A percentile compares a stretch with the other conserved stretches of the same genome.
Conservation (phyloP, 2,113 vertebrate species). For the Corythornis cristatus region DNA sequence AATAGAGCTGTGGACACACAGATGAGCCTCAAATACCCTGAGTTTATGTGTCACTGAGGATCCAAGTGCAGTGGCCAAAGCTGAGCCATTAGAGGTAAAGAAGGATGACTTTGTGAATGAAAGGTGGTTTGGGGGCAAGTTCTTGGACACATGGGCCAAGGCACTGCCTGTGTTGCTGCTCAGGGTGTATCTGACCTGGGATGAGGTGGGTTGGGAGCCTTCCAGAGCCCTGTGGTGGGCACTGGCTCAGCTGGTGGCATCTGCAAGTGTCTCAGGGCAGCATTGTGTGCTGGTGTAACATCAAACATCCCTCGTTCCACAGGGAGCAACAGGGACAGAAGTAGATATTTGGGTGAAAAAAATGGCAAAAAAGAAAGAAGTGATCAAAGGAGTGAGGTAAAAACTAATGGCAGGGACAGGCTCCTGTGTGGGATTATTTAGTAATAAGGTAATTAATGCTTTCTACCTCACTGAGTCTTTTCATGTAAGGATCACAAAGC, state of each 20-base stretch:
- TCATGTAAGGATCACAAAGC: background rate
- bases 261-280: accelerated
- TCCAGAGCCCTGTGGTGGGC: background rate
- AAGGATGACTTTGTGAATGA: background rate
- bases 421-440: background rate
- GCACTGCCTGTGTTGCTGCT: background rate
- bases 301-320: background rate
- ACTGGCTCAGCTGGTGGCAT: background rate
- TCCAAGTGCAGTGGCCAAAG: background rate
- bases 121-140: background rate
- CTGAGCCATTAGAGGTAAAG: background rate
- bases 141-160: accelerated
- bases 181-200: background rate
- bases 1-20: background rate
- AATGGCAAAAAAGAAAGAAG: background rate
- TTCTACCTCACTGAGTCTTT: background rate
- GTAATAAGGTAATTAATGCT: conserved; percentile 26
- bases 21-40: background rate
- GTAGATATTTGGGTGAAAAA: background rate
- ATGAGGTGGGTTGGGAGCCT: background rate
- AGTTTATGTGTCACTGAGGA: background rate
- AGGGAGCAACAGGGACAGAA: background rate
- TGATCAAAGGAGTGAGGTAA: conserved; percentile 8
- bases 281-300: accelerated
- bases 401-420: background rate